These are phyloP conservation scores for Sylvia borin DNA, from an alignment of 2,797 vertebrate genomes.

Conservation along the genomic window DNA sequence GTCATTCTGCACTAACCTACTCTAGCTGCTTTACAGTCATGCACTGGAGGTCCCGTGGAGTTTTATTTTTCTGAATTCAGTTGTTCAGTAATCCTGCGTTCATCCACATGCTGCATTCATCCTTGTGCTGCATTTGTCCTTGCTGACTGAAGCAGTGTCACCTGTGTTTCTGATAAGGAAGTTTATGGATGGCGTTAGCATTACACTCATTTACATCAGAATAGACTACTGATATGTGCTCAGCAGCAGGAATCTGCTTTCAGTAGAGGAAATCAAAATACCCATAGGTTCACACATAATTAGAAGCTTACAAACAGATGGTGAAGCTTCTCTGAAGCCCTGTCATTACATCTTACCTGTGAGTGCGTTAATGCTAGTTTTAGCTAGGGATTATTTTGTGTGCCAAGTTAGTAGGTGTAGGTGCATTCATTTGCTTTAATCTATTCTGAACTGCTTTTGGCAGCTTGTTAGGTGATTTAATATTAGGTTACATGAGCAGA, in stretches of 20 bases:
- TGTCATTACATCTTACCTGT: neutral
- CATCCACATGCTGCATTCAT: neutral
- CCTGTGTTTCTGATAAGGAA: neutral
- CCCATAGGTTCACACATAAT: neutral
- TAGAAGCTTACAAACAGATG: constrained; percentile 14
- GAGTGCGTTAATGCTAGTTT: neutral
- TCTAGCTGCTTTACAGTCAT: neutral
- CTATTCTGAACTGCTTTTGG: constrained; percentile 43
- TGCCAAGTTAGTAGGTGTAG: constrained; percentile 46
- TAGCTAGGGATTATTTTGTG: constrained; percentile 54
- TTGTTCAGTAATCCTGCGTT: neutral
- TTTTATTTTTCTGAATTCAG: neutral
- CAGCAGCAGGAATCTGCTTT: neutral
- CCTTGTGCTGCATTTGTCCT: neutral
- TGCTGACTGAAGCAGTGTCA: neutral
- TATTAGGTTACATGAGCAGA: constrained; percentile 38
- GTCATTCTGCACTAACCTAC: neutral
- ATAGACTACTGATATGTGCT: neutral
- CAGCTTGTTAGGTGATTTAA: constrained; percentile 37
- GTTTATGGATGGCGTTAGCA: neutral
- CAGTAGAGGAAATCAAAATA: neutral
- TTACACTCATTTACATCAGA: neutral
- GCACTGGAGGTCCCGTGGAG: neutral
- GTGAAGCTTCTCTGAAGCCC: neutral
- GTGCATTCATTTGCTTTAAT: constrained; percentile 39